phyloP scores from a whole-genome alignment of 1,140 invertebrate genomes.

The Ridgeia piscesae region DNA sequence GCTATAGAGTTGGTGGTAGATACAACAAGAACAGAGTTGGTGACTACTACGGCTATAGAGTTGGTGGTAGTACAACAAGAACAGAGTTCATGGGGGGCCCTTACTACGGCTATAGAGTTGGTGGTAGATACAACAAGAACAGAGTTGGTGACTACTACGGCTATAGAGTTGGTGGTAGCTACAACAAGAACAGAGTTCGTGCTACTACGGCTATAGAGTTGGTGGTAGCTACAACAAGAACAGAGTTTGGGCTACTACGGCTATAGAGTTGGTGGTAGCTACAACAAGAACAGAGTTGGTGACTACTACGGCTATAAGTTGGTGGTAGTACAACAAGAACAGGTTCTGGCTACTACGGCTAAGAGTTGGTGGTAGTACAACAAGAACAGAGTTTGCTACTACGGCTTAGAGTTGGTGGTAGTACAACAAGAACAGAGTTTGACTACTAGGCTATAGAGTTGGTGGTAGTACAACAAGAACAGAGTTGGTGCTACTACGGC shows the following conservation, averaged over 20 bases:
- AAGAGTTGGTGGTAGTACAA: background rate
- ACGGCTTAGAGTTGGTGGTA: background rate
- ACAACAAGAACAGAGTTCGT: background rate
- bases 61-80: background rate
- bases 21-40: background rate
- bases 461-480: background rate
- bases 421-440: background rate
- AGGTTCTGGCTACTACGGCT: background rate
- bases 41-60: background rate
- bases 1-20: background rate
- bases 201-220: background rate
- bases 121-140: background rate
- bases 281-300: background rate
- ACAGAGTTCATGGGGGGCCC: background rate
- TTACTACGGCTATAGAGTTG: background rate
- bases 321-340: background rate
- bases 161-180: background rate
- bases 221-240: background rate
- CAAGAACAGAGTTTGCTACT: background rate
- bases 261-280: background rate
- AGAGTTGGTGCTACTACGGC: background rate
- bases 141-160: background rate
- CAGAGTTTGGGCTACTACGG: background rate
- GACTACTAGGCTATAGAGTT: background rate
- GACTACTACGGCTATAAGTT: background rate